A percentile compares a stretch with the other conserved stretches of the same genome.
These are phyloP conservation scores for Amphibalanus amphitrite DNA, from an alignment of 1,140 invertebrate species.

Conservation along the genomic window DNA sequence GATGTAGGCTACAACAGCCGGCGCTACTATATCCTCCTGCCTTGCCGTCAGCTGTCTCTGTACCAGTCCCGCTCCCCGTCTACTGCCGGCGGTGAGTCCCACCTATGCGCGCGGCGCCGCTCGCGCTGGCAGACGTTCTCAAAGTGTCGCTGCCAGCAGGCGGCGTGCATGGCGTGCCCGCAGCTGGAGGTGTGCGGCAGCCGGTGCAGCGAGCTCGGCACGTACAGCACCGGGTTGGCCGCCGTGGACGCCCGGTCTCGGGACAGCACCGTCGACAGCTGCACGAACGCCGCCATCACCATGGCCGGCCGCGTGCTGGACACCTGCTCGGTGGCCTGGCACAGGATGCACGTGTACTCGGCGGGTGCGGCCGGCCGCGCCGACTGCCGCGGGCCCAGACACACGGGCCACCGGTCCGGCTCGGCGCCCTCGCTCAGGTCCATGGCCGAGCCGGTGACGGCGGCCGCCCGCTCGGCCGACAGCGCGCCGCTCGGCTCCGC, in stretches of 20 bases:
- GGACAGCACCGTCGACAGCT: constrained; percentile 75
- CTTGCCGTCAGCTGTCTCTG: too few relatives aligned
- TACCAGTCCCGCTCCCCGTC: too few relatives aligned
- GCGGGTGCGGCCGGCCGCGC: constrained; percentile 6
- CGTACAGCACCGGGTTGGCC: constrained; percentile 38
- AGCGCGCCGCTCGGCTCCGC: neutral
- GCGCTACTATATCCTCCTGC: too few relatives aligned
- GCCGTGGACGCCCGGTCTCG: constrained; percentile 29
- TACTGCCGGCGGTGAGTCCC: constrained; percentile 10
- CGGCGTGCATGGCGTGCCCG: constrained; percentile 91
- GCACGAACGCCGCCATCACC: constrained; percentile 83
- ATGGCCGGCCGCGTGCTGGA: constrained; percentile 45
- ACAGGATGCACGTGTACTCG: constrained; percentile 80
- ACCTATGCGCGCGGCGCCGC: constrained; percentile 51
- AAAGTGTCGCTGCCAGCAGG: constrained; percentile 86
- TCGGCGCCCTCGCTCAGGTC: neutral
- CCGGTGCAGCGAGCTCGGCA: constrained; percentile 48
- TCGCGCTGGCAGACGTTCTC: constrained; percentile 73
- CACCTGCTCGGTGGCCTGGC: constrained; percentile 77
- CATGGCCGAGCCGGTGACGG: neutral
- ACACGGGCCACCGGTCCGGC: constrained; percentile 24
- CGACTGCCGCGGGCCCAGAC: constrained; percentile 36
- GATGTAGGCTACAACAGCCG: too few relatives aligned
- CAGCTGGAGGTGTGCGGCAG: constrained; percentile 81
- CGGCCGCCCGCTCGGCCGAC: too few relatives aligned